These are phyloP conservation scores for Hyalella azteca DNA, from an alignment of 2,888 invertebrate genomes.

Conservation along the genomic window DNA sequence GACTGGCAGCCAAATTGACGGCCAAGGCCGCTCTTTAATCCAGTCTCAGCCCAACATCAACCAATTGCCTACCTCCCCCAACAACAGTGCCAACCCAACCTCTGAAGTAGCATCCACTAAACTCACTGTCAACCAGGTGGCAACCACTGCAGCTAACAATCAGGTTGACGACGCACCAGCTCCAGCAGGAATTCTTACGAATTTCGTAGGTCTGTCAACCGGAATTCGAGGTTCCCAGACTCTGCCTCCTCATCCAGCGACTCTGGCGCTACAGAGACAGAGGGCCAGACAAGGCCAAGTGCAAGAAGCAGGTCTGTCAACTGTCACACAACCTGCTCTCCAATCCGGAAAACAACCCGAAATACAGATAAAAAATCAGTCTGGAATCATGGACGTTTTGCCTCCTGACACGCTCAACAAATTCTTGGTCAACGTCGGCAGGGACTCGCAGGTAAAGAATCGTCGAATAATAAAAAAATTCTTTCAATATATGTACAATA, in stretches of 20 bases:
- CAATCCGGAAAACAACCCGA: background rate
- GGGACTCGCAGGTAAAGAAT: background rate
- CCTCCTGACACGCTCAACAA: background rate
- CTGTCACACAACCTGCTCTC: background rate
- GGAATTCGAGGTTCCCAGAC: background rate
- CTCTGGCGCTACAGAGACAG: background rate
- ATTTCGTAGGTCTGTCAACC: background rate
- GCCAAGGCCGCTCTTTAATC: background rate
- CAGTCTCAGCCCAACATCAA: background rate
- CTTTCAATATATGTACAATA: background rate
- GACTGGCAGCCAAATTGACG: background rate
- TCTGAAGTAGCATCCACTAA: background rate
- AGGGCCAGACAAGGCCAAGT: background rate
- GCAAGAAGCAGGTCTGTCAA: background rate
- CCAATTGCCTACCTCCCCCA: background rate
- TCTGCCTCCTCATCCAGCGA: slow-evolving; percentile 11
- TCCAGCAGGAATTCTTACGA: background rate
- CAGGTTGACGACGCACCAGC: background rate
- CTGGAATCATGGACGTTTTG: background rate
- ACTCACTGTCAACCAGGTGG: background rate
- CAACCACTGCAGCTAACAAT: background rate
- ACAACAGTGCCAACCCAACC: background rate
- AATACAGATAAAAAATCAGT: background rate
- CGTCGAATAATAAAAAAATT: background rate
- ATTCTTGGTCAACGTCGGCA: slow-evolving; percentile 9